These are phyloP conservation scores for Pseudachorutes palmiensis DNA, from an alignment of 1,140 invertebrate genomes.

Conservation along the genomic window DNA sequence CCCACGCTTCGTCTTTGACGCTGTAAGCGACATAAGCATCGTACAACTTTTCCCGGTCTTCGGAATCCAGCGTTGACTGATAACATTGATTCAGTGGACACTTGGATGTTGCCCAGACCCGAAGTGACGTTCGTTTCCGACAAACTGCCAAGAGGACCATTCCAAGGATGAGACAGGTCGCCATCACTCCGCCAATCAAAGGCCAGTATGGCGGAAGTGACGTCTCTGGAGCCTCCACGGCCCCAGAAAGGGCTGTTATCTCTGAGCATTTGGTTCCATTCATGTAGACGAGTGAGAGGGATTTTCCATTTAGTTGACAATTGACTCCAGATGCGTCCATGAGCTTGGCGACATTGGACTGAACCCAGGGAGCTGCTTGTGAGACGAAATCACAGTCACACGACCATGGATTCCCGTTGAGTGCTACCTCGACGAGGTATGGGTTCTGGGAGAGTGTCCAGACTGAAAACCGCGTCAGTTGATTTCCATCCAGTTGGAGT, in stretches of 20 bases:
- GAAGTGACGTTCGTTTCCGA: slow-evolving; percentile 43
- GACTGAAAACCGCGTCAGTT: slow-evolving; percentile 63
- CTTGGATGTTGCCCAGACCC: slow-evolving; percentile 42
- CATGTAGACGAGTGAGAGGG: slow-evolving; percentile 38
- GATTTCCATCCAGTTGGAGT: slow-evolving; percentile 73
- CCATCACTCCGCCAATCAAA: slow-evolving; percentile 39
- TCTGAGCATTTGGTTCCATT: slow-evolving; percentile 40
- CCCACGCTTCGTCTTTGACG: slow-evolving; percentile 78
- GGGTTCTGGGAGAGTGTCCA: slow-evolving; percentile 43
- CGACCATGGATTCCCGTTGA: slow-evolving; percentile 45
- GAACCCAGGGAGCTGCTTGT: slow-evolving; percentile 42
- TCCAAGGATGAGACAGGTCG: not conserved
- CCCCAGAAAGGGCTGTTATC: slow-evolving; percentile 38
- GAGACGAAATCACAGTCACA: slow-evolving; percentile 45
- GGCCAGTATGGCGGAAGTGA: slow-evolving; percentile 37
- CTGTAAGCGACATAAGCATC: slow-evolving; percentile 88
- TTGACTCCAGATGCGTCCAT: slow-evolving; percentile 50
- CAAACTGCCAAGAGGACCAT: slow-evolving; percentile 36
- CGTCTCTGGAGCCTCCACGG: slow-evolving; percentile 35
- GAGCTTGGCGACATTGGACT: slow-evolving; percentile 52
- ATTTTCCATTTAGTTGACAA: slow-evolving; percentile 26
- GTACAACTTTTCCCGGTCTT: slow-evolving; percentile 51
- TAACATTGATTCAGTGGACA: slow-evolving; percentile 35
- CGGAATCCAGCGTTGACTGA: slow-evolving; percentile 27
- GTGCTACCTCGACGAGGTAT: slow-evolving; percentile 41